phyloP scores from a whole-genome alignment of 1,140 invertebrate species.

The Drosophila carrolli region DNA sequence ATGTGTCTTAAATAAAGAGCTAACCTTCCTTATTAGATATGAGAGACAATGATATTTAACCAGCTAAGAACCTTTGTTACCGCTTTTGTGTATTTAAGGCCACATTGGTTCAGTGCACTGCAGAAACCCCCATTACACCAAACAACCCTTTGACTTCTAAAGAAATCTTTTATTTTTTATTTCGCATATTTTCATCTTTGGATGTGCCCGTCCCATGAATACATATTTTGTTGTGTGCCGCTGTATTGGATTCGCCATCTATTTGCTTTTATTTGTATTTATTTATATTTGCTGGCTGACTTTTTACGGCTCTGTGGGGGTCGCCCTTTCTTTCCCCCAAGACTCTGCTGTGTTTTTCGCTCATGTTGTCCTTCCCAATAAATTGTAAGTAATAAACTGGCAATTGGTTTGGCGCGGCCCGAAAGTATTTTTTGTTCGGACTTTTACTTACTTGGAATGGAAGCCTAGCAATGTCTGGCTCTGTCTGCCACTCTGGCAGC shows the following conservation, averaged over 20 bases:
- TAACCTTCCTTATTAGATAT: no score
- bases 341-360: slow-evolving; percentile 22
- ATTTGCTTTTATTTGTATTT: slow-evolving; percentile 70
- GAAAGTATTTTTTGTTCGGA: slow-evolving; percentile 51
- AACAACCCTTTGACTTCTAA: slow-evolving; percentile 2
- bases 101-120: slow-evolving; percentile 1
- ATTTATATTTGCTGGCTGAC: slow-evolving; percentile 65
- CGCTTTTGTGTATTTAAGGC: no score
- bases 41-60: no score
- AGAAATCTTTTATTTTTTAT: neutral
- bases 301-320: slow-evolving; percentile 55
- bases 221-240: slow-evolving; percentile 23
- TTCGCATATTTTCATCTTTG: slow-evolving; percentile 5
- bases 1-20: no score
- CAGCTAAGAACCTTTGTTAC: no score
- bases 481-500: slow-evolving; percentile 40
- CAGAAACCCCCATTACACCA: slow-evolving; percentile 14
- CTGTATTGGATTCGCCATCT: slow-evolving; percentile 42
- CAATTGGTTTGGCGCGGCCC: slow-evolving; percentile 70
- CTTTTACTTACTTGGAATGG: slow-evolving; percentile 55
- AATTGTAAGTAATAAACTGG: slow-evolving; percentile 79
- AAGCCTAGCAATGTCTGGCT: slow-evolving; percentile 23
- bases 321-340: neutral
- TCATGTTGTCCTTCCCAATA: slow-evolving; percentile 63
- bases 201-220: slow-evolving; percentile 54